Base-by-base conservation (phyloP, 2,888 invertebrate species). In the Rotaria socialis region DNA sequence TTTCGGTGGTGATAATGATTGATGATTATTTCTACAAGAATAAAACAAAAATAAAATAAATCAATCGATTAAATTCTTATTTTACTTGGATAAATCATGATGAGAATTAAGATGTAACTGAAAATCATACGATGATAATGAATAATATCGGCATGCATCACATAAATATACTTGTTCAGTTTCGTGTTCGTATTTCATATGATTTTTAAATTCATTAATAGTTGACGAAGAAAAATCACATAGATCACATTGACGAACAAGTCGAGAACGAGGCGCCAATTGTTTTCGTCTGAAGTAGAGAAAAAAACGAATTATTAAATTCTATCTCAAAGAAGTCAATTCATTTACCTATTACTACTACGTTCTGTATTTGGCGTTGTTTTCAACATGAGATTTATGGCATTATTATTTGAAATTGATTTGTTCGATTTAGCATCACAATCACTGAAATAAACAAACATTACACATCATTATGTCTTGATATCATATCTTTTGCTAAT, bases 151-250 rank as follows among this genome's bases (percentile, higher is more conserved):
- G 41, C 86, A 86, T 55, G 80, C 41, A 84, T 86, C 86, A 84
- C 86, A 86, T 47, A 85, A 58, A 84, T 75, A 86, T n/a, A 86
- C 55, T 60, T 86, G 50, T 55, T 86, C 86, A 24, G 74, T 24
- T 50, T 22, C 56, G 50, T 86, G 86, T 55, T 86, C 86, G 47
- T 80, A 75, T 52, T 85, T 86, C 86, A 86, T 86, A 52, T 86
- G 86, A 22, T 85, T 85, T 58, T 52, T 80, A 85, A 86, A 86
- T 55, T 86, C 86, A 56, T 80, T 85, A 24, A 86, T 75, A 24
- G 55, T 85, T 35, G 74, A 47, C n/a, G 85, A 43, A 4, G 58
- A 35, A 56, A 60, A 85, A 58, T 75, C 75, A 55, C 86, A 86
- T 85, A 74, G 55, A 41, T 86, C 56, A 50, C 86, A 86, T 35